Base-by-base conservation (phyloP, 2,888 invertebrate genomes). In the Eilema caniola region DNA sequence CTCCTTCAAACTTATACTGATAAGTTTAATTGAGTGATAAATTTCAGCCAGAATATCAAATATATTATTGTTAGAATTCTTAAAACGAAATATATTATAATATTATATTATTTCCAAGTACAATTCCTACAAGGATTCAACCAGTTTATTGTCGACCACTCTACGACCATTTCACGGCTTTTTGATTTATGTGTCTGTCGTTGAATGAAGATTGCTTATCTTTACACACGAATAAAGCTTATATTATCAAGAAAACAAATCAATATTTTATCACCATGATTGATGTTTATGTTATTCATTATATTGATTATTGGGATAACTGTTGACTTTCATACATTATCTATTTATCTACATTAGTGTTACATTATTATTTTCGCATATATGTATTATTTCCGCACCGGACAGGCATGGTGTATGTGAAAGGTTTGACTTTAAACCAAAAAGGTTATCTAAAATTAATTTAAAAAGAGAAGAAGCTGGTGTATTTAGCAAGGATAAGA, bases 171-270 rank as follows among this genome's bases (percentile, higher is more conserved):
- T 93, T 91, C 92, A 92, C 90, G 87, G 90, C 89, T 89, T 90
- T 90, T 90, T 93, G 93, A 92, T 93, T 94, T 93, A 93, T 92
- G 89, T 84, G 83, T 87, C 86, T 89, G 90, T 90, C 89, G 82
- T 87, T 84, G 84, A 84, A 89, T 89, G 87, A 86, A 89, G 89
- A 90, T 90, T 90, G 89, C 89, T 86, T 92, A 93, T 93, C 93
- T 86, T 82, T 86, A 87, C 85, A 82, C 85, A 88, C 85, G 87
- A 88, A 88, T 89, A 88, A 86, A 86, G 86, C 85, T 90, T 89
- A 89, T 91, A 4, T 91, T 91, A 90, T 87, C 88, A 86, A 88
- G 78, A 83, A 85, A 85, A 86, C 85, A 86, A 83, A 84, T 83
- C 85, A 84, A 81, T 81, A n/a, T 81, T 81, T 81, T 83, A 83